A percentile compares a stretch with the other conserved stretches of the same genome.
phyloP scores from a whole-genome alignment of 92 coral and sea anemone species.

The Isaurus tuberculatus region DNA sequence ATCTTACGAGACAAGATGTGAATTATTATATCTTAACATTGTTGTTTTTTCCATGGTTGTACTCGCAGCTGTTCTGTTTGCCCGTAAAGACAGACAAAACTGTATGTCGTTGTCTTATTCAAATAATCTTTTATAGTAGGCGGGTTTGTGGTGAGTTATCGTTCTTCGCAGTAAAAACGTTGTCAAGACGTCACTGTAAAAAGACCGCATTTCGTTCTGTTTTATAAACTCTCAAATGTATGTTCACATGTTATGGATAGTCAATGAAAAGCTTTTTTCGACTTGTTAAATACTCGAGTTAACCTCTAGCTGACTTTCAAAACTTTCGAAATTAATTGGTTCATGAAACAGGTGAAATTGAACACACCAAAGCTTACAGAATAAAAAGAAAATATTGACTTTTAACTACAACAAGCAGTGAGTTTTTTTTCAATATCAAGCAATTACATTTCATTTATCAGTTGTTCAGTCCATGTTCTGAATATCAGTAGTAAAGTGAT shows the following conservation, averaged over 20 bases:
- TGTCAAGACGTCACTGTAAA: background rate
- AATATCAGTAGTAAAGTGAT: background rate
- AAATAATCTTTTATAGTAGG: conserved; percentile 5
- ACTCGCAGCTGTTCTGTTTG: conserved; percentile 23
- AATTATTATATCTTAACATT: background rate
- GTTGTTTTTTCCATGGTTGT: background rate
- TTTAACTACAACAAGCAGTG: background rate
- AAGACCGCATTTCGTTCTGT: background rate
- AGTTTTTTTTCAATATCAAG: background rate
- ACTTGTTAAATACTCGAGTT: background rate
- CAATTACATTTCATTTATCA: background rate
- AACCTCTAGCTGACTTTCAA: background rate
- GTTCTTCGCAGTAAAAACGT: background rate
- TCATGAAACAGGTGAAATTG: background rate
- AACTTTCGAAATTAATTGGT: background rate
- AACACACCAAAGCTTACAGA: background rate
- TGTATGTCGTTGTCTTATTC: background rate
- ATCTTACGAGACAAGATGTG: conserved; percentile 19
- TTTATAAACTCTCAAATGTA: background rate
- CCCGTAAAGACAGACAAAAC: background rate
- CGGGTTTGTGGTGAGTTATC: conserved; percentile 24
- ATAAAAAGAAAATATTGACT: background rate
- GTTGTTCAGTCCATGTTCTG: background rate
- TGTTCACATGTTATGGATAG: background rate
- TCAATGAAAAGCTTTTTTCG: background rate